Percentiles rank a stretch among this genome's conserved stretches.
Evolutionary conservation across 2,113 vertebrate genomes (phyloP).

Genomic region (Oxygymnocypris stewartii): DNA sequence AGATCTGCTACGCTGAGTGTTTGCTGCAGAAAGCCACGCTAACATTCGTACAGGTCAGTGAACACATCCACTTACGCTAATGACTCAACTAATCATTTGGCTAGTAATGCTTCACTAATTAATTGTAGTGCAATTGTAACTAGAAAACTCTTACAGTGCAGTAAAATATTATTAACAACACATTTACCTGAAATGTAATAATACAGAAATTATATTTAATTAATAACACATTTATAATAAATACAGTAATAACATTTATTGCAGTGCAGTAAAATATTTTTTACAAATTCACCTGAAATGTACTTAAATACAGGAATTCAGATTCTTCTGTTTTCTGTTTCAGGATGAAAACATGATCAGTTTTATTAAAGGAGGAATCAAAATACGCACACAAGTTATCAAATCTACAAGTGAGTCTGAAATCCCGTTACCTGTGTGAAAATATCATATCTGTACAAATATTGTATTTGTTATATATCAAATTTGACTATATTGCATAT

Average conservation of each 20-base stretch:
- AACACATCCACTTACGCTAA: neutral
- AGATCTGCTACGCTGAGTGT: conserved; percentile 97
- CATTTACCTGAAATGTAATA: no score
- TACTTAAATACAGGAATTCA: no score
- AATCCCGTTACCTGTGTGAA: neutral
- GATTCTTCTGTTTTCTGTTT: conserved; percentile 49
- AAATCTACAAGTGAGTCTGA: conserved; percentile 92
- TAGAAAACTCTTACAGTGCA: neutral
- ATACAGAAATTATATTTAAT: no score
- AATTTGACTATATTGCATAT: neutral
- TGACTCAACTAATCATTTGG: no score
- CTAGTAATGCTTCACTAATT: neutral
- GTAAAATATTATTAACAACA: no score
- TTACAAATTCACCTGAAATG: no score
- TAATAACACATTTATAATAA: no score
- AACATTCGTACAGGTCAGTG: conserved; percentile 90
- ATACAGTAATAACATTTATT: no score
- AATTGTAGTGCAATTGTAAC: neutral
- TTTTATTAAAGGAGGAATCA: conserved; percentile 96
- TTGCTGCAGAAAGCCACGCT: conserved; percentile 94
- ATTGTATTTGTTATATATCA: neutral
- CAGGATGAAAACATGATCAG: conserved; percentile 99
- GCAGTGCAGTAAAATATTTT: no score
- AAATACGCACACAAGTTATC: conserved; percentile 94
- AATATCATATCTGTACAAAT: neutral